phyloP scores from a whole-genome alignment of 2,888 invertebrate species.

The Eupelmus urozonus region DNA sequence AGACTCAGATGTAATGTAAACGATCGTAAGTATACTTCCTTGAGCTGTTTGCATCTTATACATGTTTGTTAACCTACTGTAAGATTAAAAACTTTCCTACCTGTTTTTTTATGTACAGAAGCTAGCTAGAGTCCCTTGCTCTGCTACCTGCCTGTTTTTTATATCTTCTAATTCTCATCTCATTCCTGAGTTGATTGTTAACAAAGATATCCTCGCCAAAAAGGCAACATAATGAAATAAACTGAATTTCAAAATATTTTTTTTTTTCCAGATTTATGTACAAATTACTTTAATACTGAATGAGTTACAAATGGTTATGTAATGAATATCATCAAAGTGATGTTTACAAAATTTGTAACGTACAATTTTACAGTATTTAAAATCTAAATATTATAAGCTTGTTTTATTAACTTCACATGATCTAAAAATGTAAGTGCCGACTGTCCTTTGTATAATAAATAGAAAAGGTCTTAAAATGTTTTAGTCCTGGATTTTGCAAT shows the following conservation, averaged over 20 bases:
- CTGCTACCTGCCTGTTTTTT: constrained; percentile 74
- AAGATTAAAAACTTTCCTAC: constrained; percentile 68
- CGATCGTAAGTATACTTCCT: no score
- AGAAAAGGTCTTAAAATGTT: no score
- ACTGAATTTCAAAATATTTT: constrained; percentile 48
- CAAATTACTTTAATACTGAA: constrained; percentile 72
- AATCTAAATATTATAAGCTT: no score
- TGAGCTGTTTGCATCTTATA: no score
- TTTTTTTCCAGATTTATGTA: constrained; percentile 65
- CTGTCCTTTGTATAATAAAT: no score
- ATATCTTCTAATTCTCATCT: constrained; percentile 59
- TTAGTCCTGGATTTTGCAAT: no score
- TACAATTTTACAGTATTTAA: no score
- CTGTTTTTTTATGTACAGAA: constrained; percentile 71
- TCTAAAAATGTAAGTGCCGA: no score
- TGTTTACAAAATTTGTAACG: no score
- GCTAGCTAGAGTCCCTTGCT: constrained; percentile 71
- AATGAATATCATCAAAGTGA: constrained; percentile 27
- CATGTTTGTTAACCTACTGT: constrained; percentile 26
- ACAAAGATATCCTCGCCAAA: background rate
- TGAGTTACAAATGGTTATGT: constrained; percentile 68
- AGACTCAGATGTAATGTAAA: no score
- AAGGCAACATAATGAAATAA: constrained; percentile 55
- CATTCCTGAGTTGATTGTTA: constrained; percentile 61
- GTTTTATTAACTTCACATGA: no score